Evolutionary conservation across 2,888 invertebrate species (phyloP).

Genomic region (Diloba caeruleocephala): DNA sequence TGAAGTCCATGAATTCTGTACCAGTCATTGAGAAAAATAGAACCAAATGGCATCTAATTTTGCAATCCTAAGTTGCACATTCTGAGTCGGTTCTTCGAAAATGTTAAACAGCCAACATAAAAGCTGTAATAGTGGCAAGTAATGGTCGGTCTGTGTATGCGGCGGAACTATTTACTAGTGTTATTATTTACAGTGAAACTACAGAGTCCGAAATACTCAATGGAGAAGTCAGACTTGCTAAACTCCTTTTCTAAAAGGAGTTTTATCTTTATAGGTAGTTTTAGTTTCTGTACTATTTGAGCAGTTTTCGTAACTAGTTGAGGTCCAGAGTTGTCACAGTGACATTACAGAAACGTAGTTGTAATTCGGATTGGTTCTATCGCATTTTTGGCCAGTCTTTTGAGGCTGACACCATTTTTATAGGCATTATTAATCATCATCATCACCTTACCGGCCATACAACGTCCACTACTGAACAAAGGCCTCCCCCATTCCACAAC

Average conservation of each 20-base stretch:
- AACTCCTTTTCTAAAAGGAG: background rate
- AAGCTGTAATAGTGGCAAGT: constrained; percentile 43
- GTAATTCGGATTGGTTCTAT: too few relatives aligned
- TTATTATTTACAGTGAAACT: constrained; percentile 41
- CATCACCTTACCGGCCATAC: too few relatives aligned
- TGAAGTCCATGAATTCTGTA: background rate
- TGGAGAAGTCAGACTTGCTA: constrained; percentile 21
- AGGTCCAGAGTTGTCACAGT: too few relatives aligned
- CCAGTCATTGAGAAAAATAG: constrained; percentile 18
- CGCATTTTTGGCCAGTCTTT: too few relatives aligned
- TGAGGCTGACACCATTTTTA: too few relatives aligned
- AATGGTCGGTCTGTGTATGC: constrained; percentile 29
- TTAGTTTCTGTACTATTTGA: too few relatives aligned
- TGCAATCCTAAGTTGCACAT: constrained; percentile 12
- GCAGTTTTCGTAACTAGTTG: too few relatives aligned
- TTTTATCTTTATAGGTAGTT: too few relatives aligned
- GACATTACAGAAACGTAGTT: too few relatives aligned
- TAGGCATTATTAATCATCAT: too few relatives aligned
- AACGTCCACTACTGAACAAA: too few relatives aligned
- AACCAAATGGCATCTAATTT: constrained; percentile 22
- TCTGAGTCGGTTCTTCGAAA: constrained; percentile 42
- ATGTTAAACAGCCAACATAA: constrained; percentile 44
- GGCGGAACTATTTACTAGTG: constrained; percentile 36
- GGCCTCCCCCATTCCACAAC: too few relatives aligned
- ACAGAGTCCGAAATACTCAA: constrained; percentile 26